Evolutionary conservation across 2,888 invertebrate species (phyloP).

Genomic region (Ceramica pisi): DNA sequence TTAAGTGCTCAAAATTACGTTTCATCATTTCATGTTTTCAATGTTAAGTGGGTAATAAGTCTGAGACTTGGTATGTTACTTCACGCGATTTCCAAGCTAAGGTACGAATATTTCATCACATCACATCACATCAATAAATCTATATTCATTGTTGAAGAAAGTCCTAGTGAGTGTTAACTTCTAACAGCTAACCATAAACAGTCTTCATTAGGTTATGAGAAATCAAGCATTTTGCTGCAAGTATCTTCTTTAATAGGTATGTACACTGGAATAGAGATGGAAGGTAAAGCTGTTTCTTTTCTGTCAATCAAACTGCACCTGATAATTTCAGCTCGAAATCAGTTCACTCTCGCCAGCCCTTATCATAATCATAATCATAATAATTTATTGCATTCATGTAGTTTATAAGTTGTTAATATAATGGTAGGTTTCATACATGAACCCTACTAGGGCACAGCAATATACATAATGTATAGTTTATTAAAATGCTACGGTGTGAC

Average conservation of each 20-base stretch:
- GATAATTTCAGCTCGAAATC: background rate
- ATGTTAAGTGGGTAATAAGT: constrained; percentile 9
- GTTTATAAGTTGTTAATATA: too few relatives aligned
- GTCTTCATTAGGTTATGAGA: background rate
- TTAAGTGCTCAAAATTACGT: constrained; percentile 29
- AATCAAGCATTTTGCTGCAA: background rate
- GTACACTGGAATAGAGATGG: background rate
- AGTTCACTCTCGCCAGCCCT: constrained; percentile 24
- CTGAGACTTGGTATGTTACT: background rate
- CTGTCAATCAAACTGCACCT: background rate
- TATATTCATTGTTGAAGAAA: background rate
- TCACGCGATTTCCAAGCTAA: background rate
- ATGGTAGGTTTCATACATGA: too few relatives aligned
- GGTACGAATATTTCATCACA: too few relatives aligned
- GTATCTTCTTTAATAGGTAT: background rate
- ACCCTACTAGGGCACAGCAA: too few relatives aligned
- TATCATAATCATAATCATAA: too few relatives aligned
- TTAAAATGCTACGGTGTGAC: too few relatives aligned
- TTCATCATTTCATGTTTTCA: constrained; percentile 10
- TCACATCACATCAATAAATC: too few relatives aligned
- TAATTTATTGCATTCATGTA: too few relatives aligned
- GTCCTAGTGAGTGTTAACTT: background rate
- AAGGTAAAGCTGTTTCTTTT: background rate
- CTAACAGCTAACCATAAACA: background rate
- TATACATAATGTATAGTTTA: too few relatives aligned